Evolutionary conservation across 2,113 vertebrate species (phyloP), one percentile per base, ranked within the genome.

Genomic region (Thalassoma bifasciatum): DNA sequence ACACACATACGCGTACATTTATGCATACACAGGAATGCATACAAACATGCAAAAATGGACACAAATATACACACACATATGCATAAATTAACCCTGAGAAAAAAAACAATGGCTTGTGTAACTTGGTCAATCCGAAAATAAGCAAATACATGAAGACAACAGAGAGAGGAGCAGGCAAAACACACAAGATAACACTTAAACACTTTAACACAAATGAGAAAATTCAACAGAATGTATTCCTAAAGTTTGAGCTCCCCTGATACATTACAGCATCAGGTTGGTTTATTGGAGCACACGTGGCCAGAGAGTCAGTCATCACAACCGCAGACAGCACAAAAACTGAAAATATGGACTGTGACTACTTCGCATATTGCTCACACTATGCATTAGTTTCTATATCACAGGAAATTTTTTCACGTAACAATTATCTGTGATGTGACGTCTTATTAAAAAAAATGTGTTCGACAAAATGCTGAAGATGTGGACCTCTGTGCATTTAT

Each of bases 111-210:
- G 37, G 21, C 47, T 66, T 57, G 19, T 50, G 30, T 46, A 54
- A 60, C 30, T 56, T 68, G 37, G 67, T 64, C 24, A 44, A 70
- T 8, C 21, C 42, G 19, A 44, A 56, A 63, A 72, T 36, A 56
- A 64, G 42, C 19, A 79, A 66, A 76, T 44, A 71, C 52, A 66
- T 68, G 22, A 38, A 70, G 66, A 77, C 5, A 44, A 81, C 61
- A 87, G 61, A 83, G 50, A 74, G 52, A 72, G 65, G 56, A 38
- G 82, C 86, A 84, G 75, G 83, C 70, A 68, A 76, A 79, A 82
- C 49, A 73, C 64, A 85, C 24, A 19, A 6, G 56, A 68, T 23
- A 72, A 70, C 17, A 67, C 24, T 57, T 47, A 10, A 71, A 82
- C 61, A 83, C 44, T 57, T 47, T 8, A 71, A 82, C 61, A 83